Evolutionary conservation across 2,888 invertebrate species (phyloP).

Genomic region (Falcaria lacertinaria): DNA sequence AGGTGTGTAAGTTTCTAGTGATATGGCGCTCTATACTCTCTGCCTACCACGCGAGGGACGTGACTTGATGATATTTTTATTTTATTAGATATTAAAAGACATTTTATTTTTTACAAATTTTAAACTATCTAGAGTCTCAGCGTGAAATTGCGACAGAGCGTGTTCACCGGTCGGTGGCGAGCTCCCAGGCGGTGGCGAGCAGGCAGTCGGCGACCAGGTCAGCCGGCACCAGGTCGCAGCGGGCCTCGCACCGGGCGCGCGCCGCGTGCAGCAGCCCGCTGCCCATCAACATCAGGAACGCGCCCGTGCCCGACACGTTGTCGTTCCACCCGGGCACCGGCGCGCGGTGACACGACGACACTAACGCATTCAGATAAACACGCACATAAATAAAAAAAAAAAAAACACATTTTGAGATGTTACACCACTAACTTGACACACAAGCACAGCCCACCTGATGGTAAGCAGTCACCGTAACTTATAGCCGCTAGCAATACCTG

Average conservation of each 20-base stretch:
- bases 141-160: background rate
- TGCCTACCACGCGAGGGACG: no score
- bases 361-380: slow-evolving; percentile 56
- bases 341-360: slow-evolving; percentile 78
- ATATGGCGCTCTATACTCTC: no score
- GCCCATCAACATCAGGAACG: slow-evolving; percentile 82
- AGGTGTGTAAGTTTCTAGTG: no score
- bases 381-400: background rate
- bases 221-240: slow-evolving; percentile 88
- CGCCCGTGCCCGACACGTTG: slow-evolving; percentile 92
- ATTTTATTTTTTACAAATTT: no score
- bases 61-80: no score
- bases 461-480: no score
- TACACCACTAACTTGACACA: no score
- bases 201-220: slow-evolving; percentile 88
- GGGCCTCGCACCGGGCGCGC: slow-evolving; percentile 69
- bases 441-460: no score
- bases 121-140: no score
- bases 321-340: slow-evolving; percentile 91
- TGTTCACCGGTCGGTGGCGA: slow-evolving; percentile 67
- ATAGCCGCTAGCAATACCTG: no score
- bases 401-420: no score
- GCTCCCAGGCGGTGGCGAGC: slow-evolving; percentile 84
- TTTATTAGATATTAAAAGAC: no score
- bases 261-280: slow-evolving; percentile 84